Evolutionary conservation across 2,113 vertebrate genomes (phyloP), one percentile per base, ranked within the genome.

Genomic region (Anoura caudifer): DNA sequence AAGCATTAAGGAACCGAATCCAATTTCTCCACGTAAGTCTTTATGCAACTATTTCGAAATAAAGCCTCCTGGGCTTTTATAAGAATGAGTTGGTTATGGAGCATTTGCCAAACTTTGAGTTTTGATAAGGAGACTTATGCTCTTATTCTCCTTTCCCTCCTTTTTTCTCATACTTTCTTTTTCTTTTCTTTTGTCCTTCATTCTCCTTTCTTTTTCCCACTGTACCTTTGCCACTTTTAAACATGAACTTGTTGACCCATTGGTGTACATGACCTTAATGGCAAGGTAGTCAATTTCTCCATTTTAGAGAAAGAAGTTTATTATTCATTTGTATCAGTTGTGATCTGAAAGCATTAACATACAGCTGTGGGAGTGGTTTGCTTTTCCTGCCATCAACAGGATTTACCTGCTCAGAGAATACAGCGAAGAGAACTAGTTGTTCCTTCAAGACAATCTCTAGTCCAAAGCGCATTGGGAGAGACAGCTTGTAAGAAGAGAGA

Each of bases 21-120:
- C 96, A 83, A 7, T 90, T 90, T 95, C 98, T 69, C 97, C 98
- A 96, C 93, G 98, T 99, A 98, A 99, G 98, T 98, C 96, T 96
- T 95, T 81, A 47, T 94, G 89, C 93, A 96, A 72, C 73, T 94
- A 38, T 97, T 98, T 97, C 5, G 33, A 97, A 97, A 96, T 92
- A 85, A 93, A 89, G 67, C 86, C 96, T 75, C 93, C 72, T 80
- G 88, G 97, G 95, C 79, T 92, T 97, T 91, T 81, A 8, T 89
- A 83, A 94, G 88, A 95, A 95, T 89, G 86, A 83, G 61, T 26
- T 89, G 59, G 77, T 76, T 80, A 76, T 61, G 63, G 69, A 77
- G 59, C 26, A 8, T 52, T 94, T 84, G 96, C 85, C 97, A 97
- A 14, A 56, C n/a, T 85, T 87, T 54, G 38, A 63, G 72, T 93